These are phyloP conservation scores for Pissodes strobi DNA, from an alignment of 1,140 invertebrate genomes.

Conservation along the genomic window DNA sequence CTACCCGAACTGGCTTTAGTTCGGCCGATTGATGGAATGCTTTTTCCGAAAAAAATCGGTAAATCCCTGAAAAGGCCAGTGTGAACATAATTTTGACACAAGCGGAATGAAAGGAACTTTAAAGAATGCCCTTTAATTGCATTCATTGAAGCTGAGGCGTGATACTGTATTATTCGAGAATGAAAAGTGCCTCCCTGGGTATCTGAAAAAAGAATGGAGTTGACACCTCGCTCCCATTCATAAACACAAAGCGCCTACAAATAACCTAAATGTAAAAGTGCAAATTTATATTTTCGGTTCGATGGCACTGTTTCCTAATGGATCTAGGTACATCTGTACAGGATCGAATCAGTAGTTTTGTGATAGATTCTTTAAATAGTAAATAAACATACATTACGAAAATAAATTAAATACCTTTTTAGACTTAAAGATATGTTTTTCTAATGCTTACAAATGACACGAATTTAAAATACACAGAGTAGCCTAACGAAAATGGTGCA, in stretches of 20 bases:
- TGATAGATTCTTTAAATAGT: too few species aligned
- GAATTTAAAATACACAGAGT: too few species aligned
- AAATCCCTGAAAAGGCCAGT: constrained; percentile 16
- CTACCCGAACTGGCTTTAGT: constrained; percentile 4
- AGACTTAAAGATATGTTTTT: too few species aligned
- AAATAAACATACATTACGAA: too few species aligned
- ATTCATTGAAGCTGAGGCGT: constrained; percentile 47
- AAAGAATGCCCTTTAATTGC: constrained; percentile 46
- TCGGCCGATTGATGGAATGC: constrained; percentile 12
- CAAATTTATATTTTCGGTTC: constrained; percentile 10
- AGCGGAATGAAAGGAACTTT: constrained; percentile 24
- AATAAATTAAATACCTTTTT: too few species aligned
- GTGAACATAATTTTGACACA: constrained; percentile 19
- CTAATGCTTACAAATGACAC: too few species aligned
- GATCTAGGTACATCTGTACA: too few species aligned
- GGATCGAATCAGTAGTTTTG: too few species aligned
- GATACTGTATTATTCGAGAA: constrained; percentile 38
- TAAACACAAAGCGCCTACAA: constrained; percentile 27
- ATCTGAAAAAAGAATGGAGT: constrained; percentile 36
- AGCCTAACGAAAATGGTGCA: too few species aligned
- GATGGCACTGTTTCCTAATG: too few species aligned
- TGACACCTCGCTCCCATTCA: constrained; percentile 46
- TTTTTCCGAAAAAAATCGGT: constrained; percentile 20
- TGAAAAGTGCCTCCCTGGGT: constrained; percentile 23
- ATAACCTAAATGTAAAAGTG: constrained; percentile 15